Conservation (phyloP, 64 coral and sea anemone genomes). For the Dendronephthya gigantea region DNA sequence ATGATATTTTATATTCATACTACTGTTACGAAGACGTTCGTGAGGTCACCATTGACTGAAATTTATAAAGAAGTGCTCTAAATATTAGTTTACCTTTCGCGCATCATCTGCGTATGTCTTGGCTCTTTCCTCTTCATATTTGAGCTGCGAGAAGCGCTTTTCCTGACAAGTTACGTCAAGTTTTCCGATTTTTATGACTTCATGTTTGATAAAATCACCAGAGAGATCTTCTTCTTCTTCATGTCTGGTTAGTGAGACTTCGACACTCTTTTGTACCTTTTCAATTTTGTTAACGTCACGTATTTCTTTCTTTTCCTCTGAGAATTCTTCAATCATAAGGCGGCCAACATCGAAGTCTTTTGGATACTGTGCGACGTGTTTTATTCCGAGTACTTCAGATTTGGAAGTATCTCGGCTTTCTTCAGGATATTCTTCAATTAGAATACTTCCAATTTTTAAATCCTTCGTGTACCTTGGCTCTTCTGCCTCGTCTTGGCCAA, state of each 20-base stretch:
- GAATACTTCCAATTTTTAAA: background rate
- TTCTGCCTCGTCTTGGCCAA: background rate
- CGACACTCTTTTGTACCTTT: background rate
- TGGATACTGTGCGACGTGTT: background rate
- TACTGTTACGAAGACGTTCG: too few relatives aligned
- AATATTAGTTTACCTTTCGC: too few relatives aligned
- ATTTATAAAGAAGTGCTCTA: too few relatives aligned
- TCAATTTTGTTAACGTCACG: background rate
- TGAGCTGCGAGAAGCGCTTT: too few relatives aligned
- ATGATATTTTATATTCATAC: too few relatives aligned
- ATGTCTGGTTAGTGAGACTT: background rate
- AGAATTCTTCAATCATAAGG: background rate
- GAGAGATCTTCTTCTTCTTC: background rate
- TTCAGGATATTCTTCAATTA: background rate
- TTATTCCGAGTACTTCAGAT: background rate
- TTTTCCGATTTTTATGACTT: too few relatives aligned
- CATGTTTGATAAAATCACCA: too few relatives aligned
- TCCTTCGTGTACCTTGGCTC: background rate
- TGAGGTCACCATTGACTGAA: too few relatives aligned
- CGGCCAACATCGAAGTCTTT: background rate
- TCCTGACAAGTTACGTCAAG: too few relatives aligned
- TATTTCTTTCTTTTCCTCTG: background rate
- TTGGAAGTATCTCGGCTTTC: background rate
- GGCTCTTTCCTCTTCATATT: too few relatives aligned
- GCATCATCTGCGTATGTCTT: too few relatives aligned